Evolutionary conservation across 2,797 vertebrate species (phyloP).

Genomic region (Neoniphon sammara): DNA sequence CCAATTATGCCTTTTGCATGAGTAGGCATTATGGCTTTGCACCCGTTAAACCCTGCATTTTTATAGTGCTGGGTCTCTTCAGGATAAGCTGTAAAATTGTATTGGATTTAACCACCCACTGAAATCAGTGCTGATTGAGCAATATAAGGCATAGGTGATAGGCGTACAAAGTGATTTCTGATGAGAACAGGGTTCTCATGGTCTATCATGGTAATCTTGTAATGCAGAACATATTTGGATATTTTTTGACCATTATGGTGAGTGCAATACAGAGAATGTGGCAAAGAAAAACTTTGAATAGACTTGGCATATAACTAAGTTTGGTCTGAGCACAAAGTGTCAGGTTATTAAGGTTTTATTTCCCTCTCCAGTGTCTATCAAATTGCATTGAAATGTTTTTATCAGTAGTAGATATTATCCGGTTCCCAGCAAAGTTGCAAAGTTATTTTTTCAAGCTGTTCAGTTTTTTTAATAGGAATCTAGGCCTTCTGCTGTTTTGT

Average conservation of each 20-base stretch:
- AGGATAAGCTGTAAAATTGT: slow-evolving; percentile 54
- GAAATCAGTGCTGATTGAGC: slow-evolving; percentile 41
- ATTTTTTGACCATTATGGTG: not conserved
- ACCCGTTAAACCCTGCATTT: slow-evolving; percentile 60
- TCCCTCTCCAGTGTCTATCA: not conserved
- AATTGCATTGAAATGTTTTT: slow-evolving; percentile 60
- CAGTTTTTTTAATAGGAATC: too few relatives aligned
- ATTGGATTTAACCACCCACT: slow-evolving; percentile 30
- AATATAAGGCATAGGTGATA: slow-evolving; percentile 4
- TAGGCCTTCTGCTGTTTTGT: too few relatives aligned
- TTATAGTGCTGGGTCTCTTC: slow-evolving; percentile 58
- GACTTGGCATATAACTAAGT: not conserved
- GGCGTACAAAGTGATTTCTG: not conserved
- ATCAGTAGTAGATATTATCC: slow-evolving; percentile 56
- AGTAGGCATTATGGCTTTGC: slow-evolving; percentile 67
- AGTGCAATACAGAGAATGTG: too few relatives aligned
- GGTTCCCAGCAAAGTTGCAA: slow-evolving; percentile 51
- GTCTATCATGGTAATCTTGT: slow-evolving; percentile 7
- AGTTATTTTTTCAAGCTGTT: not conserved
- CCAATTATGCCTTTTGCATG: slow-evolving; percentile 60
- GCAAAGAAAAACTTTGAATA: not conserved
- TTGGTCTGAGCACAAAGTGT: not conserved
- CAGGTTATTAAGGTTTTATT: not conserved
- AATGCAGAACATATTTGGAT: not conserved
- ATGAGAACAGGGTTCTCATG: not conserved